A percentile compares a stretch with the other conserved stretches of the same genome.
phyloP scores from a whole-genome alignment of 1,140 invertebrate species.

The Trachymyrmex cornetzi region DNA sequence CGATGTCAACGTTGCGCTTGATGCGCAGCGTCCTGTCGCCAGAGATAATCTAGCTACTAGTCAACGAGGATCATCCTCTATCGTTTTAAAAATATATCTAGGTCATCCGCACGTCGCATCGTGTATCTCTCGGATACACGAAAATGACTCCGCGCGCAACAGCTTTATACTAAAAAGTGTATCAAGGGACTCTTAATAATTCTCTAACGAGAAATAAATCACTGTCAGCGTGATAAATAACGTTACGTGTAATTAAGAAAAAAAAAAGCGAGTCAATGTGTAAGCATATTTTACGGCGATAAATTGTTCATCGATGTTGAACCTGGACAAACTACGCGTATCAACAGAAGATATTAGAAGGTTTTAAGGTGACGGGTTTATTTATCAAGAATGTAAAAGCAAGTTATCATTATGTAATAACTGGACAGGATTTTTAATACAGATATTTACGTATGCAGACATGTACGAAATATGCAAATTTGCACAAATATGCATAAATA shows the following conservation, averaged over 20 bases:
- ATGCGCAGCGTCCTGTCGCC: slow-evolving; percentile 44
- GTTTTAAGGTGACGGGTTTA: background rate
- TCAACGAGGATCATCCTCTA: slow-evolving; percentile 58
- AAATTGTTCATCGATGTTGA: slow-evolving; percentile 31
- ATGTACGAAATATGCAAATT: no score
- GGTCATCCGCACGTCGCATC: slow-evolving; percentile 25
- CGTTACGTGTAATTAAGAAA: slow-evolving; percentile 18
- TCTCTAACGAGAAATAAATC: slow-evolving; percentile 35
- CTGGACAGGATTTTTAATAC: no score
- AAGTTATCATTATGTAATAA: slow-evolving; percentile 11
- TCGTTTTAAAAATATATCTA: slow-evolving; percentile 63
- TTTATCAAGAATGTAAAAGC: slow-evolving; percentile 35
- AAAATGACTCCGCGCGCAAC: slow-evolving; percentile 14
- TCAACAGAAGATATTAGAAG: slow-evolving; percentile 1
- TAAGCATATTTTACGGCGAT: slow-evolving; percentile 37
- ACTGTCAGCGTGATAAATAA: slow-evolving; percentile 48
- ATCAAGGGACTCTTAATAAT: slow-evolving; percentile 30
- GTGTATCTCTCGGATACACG: slow-evolving; percentile 13
- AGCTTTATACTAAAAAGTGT: slow-evolving; percentile 10
- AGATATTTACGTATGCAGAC: no score
- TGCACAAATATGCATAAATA: no score
- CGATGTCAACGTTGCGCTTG: background rate
- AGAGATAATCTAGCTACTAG: slow-evolving; percentile 55
- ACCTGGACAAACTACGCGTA: background rate
- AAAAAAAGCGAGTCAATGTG: background rate